These are phyloP conservation scores for Liopterus haemorrhoidalis DNA, from an alignment of 2,888 invertebrate species.

Conservation along the genomic window DNA sequence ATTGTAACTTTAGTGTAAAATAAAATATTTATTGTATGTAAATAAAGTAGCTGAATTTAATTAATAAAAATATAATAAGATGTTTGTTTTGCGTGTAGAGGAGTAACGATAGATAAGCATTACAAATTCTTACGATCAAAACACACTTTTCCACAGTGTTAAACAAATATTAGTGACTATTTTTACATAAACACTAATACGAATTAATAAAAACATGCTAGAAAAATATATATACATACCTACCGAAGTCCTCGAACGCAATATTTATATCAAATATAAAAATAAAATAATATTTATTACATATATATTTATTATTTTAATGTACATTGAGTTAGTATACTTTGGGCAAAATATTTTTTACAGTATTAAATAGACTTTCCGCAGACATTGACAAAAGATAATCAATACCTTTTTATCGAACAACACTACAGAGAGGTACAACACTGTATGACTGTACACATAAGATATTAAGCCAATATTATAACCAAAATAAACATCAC, in stretches of 20 bases:
- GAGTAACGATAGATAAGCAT: slow-evolving; percentile 15
- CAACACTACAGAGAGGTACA: no score
- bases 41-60: slow-evolving; percentile 19
- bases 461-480: no score
- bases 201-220: slow-evolving; percentile 14
- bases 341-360: slow-evolving; percentile 37
- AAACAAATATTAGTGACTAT: no score
- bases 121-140: slow-evolving; percentile 18
- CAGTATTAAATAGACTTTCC: slow-evolving; percentile 23
- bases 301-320: slow-evolving; percentile 27
- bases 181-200: no score
- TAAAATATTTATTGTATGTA: slow-evolving; percentile 23
- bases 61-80: slow-evolving; percentile 17
- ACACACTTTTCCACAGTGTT: slow-evolving; percentile 19
- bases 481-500: slow-evolving; percentile 13
- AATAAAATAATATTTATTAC: slow-evolving; percentile 20
- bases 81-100: slow-evolving; percentile 18
- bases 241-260: slow-evolving; percentile 11
- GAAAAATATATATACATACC: slow-evolving; percentile 19
- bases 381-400: no score
- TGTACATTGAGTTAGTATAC: slow-evolving; percentile 38
- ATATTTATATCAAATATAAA: no score
- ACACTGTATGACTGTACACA: no score
- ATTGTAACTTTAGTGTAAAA: slow-evolving; percentile 22
- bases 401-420: no score